A percentile compares a stretch with the other conserved stretches of the same genome.
Conservation (phyloP, 1,140 invertebrate genomes). For the Brachionus paranguensis region DNA sequence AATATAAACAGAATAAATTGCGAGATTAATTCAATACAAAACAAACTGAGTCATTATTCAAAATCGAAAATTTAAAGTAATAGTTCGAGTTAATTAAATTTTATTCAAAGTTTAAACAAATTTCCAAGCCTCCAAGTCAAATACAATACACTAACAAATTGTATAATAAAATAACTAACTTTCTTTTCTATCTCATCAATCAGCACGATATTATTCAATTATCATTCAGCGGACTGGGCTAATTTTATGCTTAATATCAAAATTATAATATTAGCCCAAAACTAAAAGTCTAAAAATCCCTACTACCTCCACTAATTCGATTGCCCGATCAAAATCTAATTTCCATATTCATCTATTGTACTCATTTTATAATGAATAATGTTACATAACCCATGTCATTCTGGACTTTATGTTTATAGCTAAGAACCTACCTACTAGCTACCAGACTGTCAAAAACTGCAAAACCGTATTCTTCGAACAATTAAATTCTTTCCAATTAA, state of each 20-base stretch:
- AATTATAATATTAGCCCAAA: background rate
- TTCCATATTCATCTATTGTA: background rate
- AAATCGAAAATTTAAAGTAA: background rate
- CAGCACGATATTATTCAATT: constrained; percentile 15
- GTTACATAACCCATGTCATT: background rate
- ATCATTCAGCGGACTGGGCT: background rate
- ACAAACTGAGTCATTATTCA: constrained; percentile 3
- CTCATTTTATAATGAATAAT: background rate
- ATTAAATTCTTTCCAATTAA: no score
- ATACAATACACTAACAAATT: background rate
- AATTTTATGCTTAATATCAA: background rate
- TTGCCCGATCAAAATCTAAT: background rate
- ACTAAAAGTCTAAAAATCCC: background rate
- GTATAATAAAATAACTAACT: background rate
- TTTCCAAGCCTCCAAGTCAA: background rate
- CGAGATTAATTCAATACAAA: background rate
- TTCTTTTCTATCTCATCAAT: constrained; percentile 14
- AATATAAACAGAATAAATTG: background rate
- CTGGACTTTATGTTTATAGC: no score
- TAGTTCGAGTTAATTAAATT: constrained; percentile 29
- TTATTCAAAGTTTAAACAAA: background rate
- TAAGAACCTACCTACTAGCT: no score
- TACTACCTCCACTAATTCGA: background rate
- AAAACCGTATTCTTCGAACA: no score
- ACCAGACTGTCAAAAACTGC: no score